These are phyloP conservation scores for Ptyas mucosa DNA, from an alignment of 2,113 vertebrate species.

Conservation along the genomic window DNA sequence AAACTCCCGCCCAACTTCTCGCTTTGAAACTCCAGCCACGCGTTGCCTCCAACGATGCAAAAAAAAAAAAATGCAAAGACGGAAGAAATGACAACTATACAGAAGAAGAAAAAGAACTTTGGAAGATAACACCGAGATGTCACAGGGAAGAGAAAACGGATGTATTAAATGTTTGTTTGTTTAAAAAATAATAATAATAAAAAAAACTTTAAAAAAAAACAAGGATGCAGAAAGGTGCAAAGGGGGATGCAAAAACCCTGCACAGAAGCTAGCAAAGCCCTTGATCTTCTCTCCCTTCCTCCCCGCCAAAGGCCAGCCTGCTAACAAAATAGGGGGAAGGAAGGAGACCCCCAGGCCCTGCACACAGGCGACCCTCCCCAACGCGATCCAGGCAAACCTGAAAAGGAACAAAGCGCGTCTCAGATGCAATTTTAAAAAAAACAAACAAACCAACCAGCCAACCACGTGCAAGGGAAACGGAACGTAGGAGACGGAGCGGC, in stretches of 20 bases:
- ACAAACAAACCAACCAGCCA: neutral
- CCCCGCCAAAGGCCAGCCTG: neutral
- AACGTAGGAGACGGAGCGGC: neutral
- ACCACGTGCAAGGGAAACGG: neutral
- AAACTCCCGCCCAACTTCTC: no score
- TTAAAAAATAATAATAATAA: no score
- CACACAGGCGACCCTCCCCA: neutral
- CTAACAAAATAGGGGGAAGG: neutral
- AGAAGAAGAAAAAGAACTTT: no score
- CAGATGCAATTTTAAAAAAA: neutral
- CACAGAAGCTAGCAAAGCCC: neutral
- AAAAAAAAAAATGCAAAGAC: no score
- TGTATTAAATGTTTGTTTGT: no score
- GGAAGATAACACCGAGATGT: no score
- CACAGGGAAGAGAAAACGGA: no score
- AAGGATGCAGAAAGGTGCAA: neutral
- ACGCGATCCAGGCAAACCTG: neutral
- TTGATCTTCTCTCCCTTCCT: neutral
- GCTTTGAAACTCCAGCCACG: neutral
- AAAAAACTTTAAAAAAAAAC: no score
- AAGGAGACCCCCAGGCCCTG: neutral
- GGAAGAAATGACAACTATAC: no score
- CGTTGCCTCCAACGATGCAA: neutral
- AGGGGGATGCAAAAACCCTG: neutral
- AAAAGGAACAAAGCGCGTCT: neutral